Evolutionary conservation across 1,140 invertebrate species (phyloP), one percentile per base, ranked within the genome.

Genomic region (Eumaeus atala): DNA sequence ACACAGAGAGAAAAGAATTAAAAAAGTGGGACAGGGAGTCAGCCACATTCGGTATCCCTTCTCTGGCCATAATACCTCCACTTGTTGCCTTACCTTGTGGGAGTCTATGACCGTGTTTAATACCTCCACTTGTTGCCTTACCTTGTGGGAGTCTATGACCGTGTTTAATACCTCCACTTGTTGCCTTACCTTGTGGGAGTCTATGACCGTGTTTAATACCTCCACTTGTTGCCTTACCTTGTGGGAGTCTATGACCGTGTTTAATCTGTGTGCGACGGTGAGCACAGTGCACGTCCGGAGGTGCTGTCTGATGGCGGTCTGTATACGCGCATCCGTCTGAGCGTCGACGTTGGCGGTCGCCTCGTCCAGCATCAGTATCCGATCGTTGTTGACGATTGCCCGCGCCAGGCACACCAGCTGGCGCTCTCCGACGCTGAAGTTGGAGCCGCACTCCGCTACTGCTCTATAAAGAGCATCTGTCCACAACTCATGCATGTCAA

Each of bases 201-300:
- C 35, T 10, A 5, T n/a, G 9, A 37, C 3, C 28, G 28, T 18
- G 9, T 12, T n/a, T 28, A 3, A 33, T 6, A 36, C 21, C 28
- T 12, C 21, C 18, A 12, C 1, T 16, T 21, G 3, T 28, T 14
- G 9, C 17, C 4, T 57, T 50, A 95, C 90, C 68, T 91, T 90
- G 73, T 93, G 92, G 50, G 90, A 93, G 68, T 96, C 94, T 88
- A 96, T 92, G 38, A 96, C 93, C 0, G 94, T 95, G 65, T 95
- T 92, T 8, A 96, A 76, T 16, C 95, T 87, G 83, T 96, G 95
- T 7, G 95, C 95, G 51, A 96, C 94, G 8, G 95, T 96, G 10
- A 96, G 84, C 12, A 96, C 92, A 0, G 95, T 96, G 65, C 92
- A 94, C 42, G 90, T 75, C 0, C 73, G 79, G 77, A 96, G 96